A percentile compares a stretch with the other conserved stretches of the same genome.
Conservation (phyloP, 2,888 invertebrate species). For the Petrophora chlorosata region DNA sequence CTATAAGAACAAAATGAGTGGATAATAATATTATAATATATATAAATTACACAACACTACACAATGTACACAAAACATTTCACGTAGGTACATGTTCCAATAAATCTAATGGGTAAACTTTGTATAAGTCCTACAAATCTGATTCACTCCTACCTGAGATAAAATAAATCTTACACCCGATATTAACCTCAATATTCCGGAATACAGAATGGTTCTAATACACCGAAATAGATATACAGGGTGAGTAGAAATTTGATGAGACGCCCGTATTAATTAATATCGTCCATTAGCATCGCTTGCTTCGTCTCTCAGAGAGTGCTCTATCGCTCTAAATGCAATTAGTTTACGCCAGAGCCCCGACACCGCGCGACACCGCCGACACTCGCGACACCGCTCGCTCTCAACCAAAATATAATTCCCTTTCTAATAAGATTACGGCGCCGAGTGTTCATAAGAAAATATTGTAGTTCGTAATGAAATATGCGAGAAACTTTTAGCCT, state of each 20-base stretch:
- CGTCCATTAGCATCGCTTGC: constrained; percentile 80
- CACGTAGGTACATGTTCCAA: no score
- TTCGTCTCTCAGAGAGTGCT: constrained; percentile 62
- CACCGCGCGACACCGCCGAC: constrained; percentile 64
- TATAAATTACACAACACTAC: no score
- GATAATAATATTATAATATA: no score
- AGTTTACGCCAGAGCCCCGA: constrained; percentile 64
- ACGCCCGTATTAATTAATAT: constrained; percentile 78
- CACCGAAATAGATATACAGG: constrained; percentile 59
- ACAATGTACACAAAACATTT: no score
- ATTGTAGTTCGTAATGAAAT: constrained; percentile 60
- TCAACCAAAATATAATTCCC: constrained; percentile 77
- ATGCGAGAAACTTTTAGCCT: constrained; percentile 42
- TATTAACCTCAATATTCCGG: constrained; percentile 45
- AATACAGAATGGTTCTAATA: no score
- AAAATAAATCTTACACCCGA: constrained; percentile 24
- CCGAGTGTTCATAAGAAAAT: constrained; percentile 72
- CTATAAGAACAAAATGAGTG: no score
- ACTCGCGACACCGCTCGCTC: constrained; percentile 38
- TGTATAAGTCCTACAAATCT: no score
- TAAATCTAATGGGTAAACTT: no score
- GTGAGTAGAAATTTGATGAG: constrained; percentile 72
- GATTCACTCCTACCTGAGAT: neutral
- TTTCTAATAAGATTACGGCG: constrained; percentile 69
- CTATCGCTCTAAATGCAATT: constrained; percentile 78